These are phyloP conservation scores for Lithosia quadra DNA, from an alignment of 2,888 invertebrate genomes.

Conservation along the genomic window DNA sequence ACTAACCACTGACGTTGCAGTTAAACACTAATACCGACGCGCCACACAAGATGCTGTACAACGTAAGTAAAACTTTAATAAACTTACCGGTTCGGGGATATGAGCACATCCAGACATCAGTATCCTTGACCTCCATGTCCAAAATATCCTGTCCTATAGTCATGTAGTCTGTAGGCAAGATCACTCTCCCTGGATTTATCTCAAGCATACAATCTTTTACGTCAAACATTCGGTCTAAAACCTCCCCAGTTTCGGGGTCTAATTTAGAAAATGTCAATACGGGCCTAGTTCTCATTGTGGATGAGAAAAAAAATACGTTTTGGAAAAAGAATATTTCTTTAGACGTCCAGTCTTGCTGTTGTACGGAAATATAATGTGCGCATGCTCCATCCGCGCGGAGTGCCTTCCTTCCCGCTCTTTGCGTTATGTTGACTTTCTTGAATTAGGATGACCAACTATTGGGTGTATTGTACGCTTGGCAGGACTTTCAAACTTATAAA, in stretches of 20 bases:
- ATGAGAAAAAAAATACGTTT: conserved; percentile 18
- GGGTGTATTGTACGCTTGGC: conserved; percentile 18
- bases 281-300: conserved; percentile 74
- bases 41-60: background rate
- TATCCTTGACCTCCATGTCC: conserved; percentile 90
- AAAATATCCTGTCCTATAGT: conserved; percentile 90
- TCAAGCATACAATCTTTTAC: conserved; percentile 90
- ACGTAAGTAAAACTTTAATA: background rate
- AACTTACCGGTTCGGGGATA: conserved; percentile 94
- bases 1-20: background rate
- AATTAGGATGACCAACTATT: conserved; percentile 44
- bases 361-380: conserved; percentile 68
- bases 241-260: conserved; percentile 86
- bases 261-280: conserved; percentile 86
- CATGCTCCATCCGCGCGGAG: conserved; percentile 55
- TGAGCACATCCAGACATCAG: conserved; percentile 95
- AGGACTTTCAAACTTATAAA: conserved; percentile 21
- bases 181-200: conserved; percentile 90
- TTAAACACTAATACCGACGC: no score
- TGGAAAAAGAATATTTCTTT: conserved; percentile 15
- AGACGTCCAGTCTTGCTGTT: conserved; percentile 48
- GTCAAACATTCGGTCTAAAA: conserved; percentile 90
- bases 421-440: conserved; percentile 64
- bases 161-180: conserved; percentile 90
- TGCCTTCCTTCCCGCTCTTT: conserved; percentile 69